Evolutionary conservation across 2,797 vertebrate species (phyloP).

Genomic region (Bovichtus diacanthus): DNA sequence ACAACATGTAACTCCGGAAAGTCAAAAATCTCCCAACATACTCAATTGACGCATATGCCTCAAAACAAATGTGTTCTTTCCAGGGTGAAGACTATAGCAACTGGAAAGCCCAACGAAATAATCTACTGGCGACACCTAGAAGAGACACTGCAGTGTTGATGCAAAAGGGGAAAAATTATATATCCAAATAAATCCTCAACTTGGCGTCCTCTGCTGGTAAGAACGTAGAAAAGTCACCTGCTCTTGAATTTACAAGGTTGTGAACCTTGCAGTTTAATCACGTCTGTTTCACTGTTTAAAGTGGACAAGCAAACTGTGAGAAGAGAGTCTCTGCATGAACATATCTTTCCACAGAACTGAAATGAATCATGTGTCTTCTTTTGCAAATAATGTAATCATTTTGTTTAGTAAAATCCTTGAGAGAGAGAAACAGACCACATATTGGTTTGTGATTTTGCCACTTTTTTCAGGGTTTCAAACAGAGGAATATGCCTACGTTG

Average conservation of each 20-base stretch:
- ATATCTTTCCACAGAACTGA: neutral
- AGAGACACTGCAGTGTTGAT: constrained; percentile 35
- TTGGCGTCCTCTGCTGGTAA: constrained; percentile 44
- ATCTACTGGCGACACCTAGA: constrained; percentile 57
- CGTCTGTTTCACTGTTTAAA: neutral
- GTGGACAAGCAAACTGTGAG: neutral
- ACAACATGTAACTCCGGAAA: no score
- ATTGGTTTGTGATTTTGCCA: neutral
- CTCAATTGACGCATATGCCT: neutral
- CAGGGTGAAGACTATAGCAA: neutral
- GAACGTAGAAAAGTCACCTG: neutral
- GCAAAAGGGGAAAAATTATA: neutral
- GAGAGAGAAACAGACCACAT: neutral
- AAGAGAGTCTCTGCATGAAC: neutral
- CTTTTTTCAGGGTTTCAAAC: neutral
- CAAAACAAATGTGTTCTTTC: neutral
- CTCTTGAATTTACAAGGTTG: neutral
- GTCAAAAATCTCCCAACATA: neutral
- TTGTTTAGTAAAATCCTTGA: neutral
- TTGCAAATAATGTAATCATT: neutral
- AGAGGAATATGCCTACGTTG: no score
- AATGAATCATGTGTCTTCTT: neutral
- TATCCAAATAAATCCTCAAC: neutral
- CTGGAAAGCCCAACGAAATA: neutral
- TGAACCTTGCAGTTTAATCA: neutral